These are phyloP conservation scores for Crypturellus tataupa DNA, from an alignment of 2,797 vertebrate genomes.

Conservation along the genomic window DNA sequence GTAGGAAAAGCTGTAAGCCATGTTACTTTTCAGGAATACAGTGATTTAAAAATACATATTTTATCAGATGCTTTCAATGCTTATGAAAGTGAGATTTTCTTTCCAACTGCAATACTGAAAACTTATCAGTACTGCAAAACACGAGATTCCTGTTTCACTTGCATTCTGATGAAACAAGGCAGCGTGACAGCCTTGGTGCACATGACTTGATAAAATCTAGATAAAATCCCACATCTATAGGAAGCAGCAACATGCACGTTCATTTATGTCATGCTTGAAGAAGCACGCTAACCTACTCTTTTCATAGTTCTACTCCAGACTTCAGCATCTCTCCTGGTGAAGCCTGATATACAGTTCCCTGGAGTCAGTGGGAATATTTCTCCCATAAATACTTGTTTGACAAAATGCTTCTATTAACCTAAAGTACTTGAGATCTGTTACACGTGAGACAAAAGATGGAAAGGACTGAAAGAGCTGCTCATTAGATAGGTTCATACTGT, in stretches of 20 bases:
- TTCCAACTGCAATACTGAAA: neutral
- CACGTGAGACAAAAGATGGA: neutral
- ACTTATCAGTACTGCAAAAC: neutral
- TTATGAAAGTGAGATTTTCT: neutral
- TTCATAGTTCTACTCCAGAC: neutral
- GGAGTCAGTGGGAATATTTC: neutral
- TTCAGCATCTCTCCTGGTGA: neutral
- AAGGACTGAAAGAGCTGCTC: neutral
- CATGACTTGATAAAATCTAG: neutral
- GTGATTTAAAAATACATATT: neutral
- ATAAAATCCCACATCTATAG: neutral
- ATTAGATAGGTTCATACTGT: neutral
- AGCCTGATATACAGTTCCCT: neutral
- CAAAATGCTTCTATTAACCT: neutral
- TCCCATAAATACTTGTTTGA: neutral
- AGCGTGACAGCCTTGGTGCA: neutral
- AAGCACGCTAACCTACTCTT: neutral
- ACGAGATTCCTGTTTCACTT: neutral
- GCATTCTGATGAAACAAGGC: neutral
- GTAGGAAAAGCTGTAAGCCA: neutral
- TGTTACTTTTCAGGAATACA: neutral
- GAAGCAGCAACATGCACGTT: neutral
- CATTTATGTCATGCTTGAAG: neutral
- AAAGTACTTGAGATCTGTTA: neutral
- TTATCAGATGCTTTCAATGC: neutral